Base-by-base conservation (phyloP, 1,140 invertebrate genomes). In the Idris sp. region DNA sequence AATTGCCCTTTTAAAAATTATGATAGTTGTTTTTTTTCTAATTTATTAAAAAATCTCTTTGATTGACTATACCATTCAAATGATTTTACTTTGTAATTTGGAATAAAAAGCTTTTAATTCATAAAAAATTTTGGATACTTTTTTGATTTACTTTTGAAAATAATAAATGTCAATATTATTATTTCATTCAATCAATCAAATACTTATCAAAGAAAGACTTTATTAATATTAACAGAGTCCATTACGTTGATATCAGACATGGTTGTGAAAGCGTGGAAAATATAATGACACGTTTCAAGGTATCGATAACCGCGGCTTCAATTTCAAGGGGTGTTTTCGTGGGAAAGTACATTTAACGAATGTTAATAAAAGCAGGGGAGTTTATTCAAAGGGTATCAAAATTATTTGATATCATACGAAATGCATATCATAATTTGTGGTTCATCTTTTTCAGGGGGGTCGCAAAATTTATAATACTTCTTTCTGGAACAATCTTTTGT, bases 241-340 rank as follows among this genome's bases (percentile, higher is more conserved):
- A 22, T 71, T 48, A 62, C 40, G 48, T 38, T 62, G 44, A 67
- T 67, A 74, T 74, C 48, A 67, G 40, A 61, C 40, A 31, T 16
- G 22, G 28, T 19, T 48, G 58, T 54, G 48, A 28, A 54, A 73
- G 46, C 53, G 53, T 73, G 38, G 59, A 58, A 59, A 59, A 53
- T 54, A 33, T 65, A 73, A 65, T 65, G 69, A 73, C 46, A 53
- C 59, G 56, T 71, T 71, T 56, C 59, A 51, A 69, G 62, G 53
- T 65, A 61, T 77, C 76, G 77, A 79, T 74, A 76, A 78, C 71
- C 71, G 51, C 58, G 78, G 80, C 75, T 77, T 80, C 71, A 79
- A 81, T 84, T 84, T 84, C 80, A 80, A 74, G 59, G 59, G 79
- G 75, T 67, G 80, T 76, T 72, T 69, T 74, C 77, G 79, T 85